A percentile compares a stretch with the other conserved stretches of the same genome.
These are phyloP conservation scores for Chrysomallon squamiferum DNA, from an alignment of 1,140 invertebrate genomes.

Conservation along the genomic window DNA sequence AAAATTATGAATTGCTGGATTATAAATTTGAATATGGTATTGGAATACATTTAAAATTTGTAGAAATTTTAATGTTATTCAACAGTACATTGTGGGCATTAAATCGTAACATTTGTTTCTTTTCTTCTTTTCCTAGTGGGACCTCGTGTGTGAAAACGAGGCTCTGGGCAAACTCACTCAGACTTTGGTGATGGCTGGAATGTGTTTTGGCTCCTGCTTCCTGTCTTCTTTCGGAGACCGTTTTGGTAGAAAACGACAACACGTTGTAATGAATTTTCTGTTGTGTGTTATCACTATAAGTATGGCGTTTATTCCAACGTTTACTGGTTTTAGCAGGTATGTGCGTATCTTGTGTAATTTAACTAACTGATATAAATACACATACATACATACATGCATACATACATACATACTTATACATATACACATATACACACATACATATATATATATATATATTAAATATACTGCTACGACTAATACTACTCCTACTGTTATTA, in stretches of 20 bases:
- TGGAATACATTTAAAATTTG: too few relatives aligned
- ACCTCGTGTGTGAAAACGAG: conserved; percentile 76
- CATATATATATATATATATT: neutral
- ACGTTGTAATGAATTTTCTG: conserved; percentile 23
- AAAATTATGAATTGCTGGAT: too few relatives aligned
- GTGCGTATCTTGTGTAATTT: too few relatives aligned
- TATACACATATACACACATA: conserved; percentile 5
- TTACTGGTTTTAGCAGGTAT: conserved; percentile 24
- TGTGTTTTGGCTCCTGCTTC: conserved; percentile 78
- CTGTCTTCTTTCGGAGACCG: conserved; percentile 70
- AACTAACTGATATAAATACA: too few relatives aligned
- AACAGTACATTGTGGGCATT: too few relatives aligned
- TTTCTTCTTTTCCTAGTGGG: conserved; percentile 46
- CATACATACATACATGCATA: too few relatives aligned
- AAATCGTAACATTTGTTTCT: too few relatives aligned
- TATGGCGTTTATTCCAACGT: conserved; percentile 26
- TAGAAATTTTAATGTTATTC: too few relatives aligned
- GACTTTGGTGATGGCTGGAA: conserved; percentile 75
- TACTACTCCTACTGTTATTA: neutral
- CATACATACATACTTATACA: too few relatives aligned
- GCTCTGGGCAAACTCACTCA: conserved; percentile 76
- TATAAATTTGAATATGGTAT: too few relatives aligned
- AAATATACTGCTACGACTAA: neutral
- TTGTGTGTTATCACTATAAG: conserved; percentile 13
- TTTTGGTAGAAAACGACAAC: conserved; percentile 41